Evolutionary conservation across 1,140 invertebrate genomes (phyloP).

Genomic region (Scaptomyza graminum): DNA sequence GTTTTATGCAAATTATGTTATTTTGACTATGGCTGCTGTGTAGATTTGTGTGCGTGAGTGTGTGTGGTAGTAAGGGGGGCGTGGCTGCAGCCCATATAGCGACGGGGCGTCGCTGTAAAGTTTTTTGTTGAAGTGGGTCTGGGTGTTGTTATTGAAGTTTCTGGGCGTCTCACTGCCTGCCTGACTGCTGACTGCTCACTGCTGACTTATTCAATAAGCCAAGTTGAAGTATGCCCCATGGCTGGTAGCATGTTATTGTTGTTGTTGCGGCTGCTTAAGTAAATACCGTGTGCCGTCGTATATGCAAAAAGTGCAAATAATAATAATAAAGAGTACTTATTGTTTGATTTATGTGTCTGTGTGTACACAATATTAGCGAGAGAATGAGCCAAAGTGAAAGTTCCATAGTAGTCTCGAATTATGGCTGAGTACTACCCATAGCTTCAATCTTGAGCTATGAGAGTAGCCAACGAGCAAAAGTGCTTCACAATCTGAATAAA

Average conservation of each 20-base stretch:
- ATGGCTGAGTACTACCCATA: background rate
- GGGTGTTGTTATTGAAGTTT: conserved; percentile 81
- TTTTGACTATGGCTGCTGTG: conserved; percentile 46
- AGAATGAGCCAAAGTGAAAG: conserved; percentile 32
- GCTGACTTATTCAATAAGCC: conserved; percentile 83
- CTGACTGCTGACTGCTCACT: conserved; percentile 48
- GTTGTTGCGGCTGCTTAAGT: conserved; percentile 66
- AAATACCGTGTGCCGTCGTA: conserved; percentile 63
- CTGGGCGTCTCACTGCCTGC: conserved; percentile 41
- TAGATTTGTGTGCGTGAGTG: conserved; percentile 29
- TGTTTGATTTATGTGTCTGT: conserved; percentile 84
- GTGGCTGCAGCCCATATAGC: conserved; percentile 60
- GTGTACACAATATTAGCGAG: conserved; percentile 60
- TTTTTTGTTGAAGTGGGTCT: conserved; percentile 51
- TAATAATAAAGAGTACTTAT: conserved; percentile 84
- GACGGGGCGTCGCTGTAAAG: conserved; percentile 71
- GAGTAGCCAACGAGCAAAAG: background rate
- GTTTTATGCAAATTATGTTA: conserved; percentile 84
- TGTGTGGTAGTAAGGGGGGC: conserved; percentile 34
- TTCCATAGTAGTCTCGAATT: conserved; percentile 7
- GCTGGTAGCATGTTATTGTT: conserved; percentile 52
- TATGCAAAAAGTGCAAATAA: conserved; percentile 84
- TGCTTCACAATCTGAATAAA: conserved; percentile 1
- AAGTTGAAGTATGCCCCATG: conserved; percentile 80
- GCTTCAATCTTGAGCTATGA: background rate